Evolutionary conservation across 2,888 invertebrate species (phyloP).

Genomic region (Synanthedon andrenaeformis): DNA sequence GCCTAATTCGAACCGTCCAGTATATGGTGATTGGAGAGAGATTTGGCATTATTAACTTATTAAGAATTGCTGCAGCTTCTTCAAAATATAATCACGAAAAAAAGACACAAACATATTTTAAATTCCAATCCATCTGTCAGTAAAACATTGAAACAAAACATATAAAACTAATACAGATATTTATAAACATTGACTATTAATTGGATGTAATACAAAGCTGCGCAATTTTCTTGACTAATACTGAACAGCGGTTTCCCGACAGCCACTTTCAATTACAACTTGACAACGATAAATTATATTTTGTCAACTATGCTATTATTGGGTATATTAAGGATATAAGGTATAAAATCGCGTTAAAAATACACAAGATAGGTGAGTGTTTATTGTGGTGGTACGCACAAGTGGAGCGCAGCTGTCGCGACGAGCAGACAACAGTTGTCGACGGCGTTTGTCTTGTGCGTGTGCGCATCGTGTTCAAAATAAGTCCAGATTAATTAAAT

Average conservation of each 20-base stretch:
- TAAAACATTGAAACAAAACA: neutral
- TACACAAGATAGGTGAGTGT: neutral
- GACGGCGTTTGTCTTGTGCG: constrained; percentile 49
- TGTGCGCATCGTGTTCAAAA: constrained; percentile 26
- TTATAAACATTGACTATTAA: constrained; percentile 38
- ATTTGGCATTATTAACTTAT: no score
- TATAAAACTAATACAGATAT: constrained; percentile 27
- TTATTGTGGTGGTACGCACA: constrained; percentile 16
- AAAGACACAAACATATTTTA: neutral
- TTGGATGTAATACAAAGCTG: constrained; percentile 40
- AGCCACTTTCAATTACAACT: constrained; percentile 44
- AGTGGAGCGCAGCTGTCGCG: constrained; percentile 63
- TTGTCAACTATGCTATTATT: constrained; percentile 18
- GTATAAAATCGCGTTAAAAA: constrained; percentile 18
- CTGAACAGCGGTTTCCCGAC: constrained; percentile 43
- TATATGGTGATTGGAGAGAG: no score
- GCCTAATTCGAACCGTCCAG: no score
- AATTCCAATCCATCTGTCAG: neutral
- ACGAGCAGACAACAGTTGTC: constrained; percentile 66
- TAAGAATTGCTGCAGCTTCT: no score
- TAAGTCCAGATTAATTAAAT: constrained; percentile 11
- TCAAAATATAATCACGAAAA: neutral
- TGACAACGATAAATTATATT: constrained; percentile 13
- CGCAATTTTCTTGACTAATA: constrained; percentile 48
- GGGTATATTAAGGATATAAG: constrained; percentile 20